Conservation (phyloP, 2,888 invertebrate species). For the Pseudococcus jackbeardsleyi region DNA sequence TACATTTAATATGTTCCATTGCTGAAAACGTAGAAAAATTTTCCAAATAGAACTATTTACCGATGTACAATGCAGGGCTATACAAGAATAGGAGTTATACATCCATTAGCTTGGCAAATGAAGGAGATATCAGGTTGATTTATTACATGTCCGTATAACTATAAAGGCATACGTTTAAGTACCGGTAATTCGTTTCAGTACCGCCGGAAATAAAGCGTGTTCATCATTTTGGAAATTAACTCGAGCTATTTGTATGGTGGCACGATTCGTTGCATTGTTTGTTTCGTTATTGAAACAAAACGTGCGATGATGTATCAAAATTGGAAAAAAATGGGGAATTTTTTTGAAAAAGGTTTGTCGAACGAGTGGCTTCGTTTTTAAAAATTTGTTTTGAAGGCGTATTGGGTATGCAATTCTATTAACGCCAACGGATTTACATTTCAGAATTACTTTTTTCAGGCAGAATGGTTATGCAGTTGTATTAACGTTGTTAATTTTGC, state of each 20-base stretch:
- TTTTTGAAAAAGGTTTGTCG: too few relatives aligned
- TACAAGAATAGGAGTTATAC: not conserved
- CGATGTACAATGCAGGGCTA: not conserved
- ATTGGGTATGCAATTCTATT: not conserved
- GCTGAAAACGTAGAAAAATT: not conserved
- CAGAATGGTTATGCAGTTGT: not conserved
- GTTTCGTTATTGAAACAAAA: not conserved
- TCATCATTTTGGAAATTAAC: conserved; percentile 10
- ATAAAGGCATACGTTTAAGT: not conserved
- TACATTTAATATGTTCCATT: not conserved
- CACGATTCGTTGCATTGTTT: not conserved
- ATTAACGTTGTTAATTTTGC: not conserved
- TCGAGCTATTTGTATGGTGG: not conserved
- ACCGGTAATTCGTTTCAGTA: not conserved
- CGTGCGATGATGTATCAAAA: not conserved
- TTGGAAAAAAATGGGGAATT: not conserved
- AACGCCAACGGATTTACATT: not conserved
- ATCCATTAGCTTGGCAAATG: not conserved
- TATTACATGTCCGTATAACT: not conserved
- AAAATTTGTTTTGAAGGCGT: not conserved
- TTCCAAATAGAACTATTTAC: not conserved
- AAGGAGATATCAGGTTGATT: not conserved
- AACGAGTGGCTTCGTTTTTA: too few relatives aligned
- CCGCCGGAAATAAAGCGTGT: not conserved
- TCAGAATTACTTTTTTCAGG: not conserved